These are phyloP conservation scores for Pyrgilauda ruficollis DNA, from an alignment of 2,113 vertebrate species.

Conservation along the genomic window DNA sequence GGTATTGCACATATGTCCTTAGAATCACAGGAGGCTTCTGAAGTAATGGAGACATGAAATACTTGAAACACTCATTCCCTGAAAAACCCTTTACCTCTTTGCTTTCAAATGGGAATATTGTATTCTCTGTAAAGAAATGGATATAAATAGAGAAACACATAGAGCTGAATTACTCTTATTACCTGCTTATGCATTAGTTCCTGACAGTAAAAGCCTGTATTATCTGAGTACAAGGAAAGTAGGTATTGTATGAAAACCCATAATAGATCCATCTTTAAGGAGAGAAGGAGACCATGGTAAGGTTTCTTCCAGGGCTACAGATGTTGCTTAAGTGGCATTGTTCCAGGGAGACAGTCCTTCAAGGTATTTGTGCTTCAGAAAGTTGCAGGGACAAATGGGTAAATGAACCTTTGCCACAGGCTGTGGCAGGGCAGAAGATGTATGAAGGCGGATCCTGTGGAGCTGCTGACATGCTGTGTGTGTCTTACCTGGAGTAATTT, in stretches of 20 bases:
- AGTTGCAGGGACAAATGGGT: constrained; percentile 1
- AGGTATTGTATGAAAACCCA: not conserved
- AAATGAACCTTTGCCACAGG: not conserved
- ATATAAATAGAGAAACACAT: not conserved
- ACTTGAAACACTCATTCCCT: not conserved
- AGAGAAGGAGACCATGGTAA: not conserved
- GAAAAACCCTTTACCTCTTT: not conserved
- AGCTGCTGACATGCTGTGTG: not conserved
- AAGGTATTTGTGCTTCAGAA: not conserved
- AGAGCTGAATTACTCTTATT: constrained; percentile 2
- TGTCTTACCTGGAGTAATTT: constrained; percentile 29
- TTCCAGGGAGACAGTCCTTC: not conserved
- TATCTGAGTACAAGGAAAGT: not conserved
- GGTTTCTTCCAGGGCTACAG: not conserved
- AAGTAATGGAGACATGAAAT: not conserved
- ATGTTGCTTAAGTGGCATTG: not conserved
- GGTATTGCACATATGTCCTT: not conserved
- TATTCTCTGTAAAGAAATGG: not conserved
- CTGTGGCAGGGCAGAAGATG: not conserved
- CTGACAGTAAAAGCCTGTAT: constrained; percentile 1
- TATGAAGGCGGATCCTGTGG: not conserved
- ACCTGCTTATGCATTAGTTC: not conserved
- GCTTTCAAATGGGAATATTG: not conserved
- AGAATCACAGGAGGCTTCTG: not conserved
- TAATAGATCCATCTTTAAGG: not conserved